phyloP scores from a whole-genome alignment of 1,140 invertebrate genomes.

The Gonioctena quinquepunctata region DNA sequence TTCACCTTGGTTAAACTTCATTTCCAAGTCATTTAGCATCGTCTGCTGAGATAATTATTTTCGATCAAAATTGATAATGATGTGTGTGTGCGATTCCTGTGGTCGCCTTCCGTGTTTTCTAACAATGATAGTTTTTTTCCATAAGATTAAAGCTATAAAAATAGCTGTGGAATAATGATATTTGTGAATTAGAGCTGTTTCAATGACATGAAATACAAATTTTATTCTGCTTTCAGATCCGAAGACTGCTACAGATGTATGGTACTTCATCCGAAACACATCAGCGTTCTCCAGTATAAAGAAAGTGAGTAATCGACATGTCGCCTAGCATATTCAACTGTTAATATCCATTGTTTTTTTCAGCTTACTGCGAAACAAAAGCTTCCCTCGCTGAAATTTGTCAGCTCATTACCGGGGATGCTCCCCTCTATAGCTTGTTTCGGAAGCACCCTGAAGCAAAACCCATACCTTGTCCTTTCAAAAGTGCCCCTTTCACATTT shows the following conservation, averaged over 20 bases:
- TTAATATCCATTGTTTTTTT: conserved; percentile 29
- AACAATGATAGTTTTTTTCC: too few species aligned
- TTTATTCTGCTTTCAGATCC: conserved; percentile 57
- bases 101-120: too few species aligned
- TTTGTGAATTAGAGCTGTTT: too few species aligned
- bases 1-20: too few species aligned
- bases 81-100: too few species aligned
- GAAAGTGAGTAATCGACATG: conserved; percentile 66
- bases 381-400: conserved; percentile 65
- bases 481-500: conserved; percentile 77
- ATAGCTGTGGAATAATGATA: too few species aligned
- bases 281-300: conserved; percentile 76
- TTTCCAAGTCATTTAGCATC: too few species aligned
- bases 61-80: too few species aligned
- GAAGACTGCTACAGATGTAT: conserved; percentile 67
- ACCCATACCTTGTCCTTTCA: conserved; percentile 73
- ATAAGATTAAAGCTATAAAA: too few species aligned
- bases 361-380: conserved; percentile 65
- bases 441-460: conserved; percentile 65
- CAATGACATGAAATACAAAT: too few species aligned
- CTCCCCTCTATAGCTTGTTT: conserved; percentile 75
- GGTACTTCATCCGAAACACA: conserved; percentile 71
- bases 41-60: too few species aligned
- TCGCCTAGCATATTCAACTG: background rate
- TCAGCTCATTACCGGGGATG: conserved; percentile 70